A percentile compares a stretch with the other conserved stretches of the same genome.
Evolutionary conservation across 2,888 invertebrate species (phyloP).

Genomic region (Chrysodeixis includens): DNA sequence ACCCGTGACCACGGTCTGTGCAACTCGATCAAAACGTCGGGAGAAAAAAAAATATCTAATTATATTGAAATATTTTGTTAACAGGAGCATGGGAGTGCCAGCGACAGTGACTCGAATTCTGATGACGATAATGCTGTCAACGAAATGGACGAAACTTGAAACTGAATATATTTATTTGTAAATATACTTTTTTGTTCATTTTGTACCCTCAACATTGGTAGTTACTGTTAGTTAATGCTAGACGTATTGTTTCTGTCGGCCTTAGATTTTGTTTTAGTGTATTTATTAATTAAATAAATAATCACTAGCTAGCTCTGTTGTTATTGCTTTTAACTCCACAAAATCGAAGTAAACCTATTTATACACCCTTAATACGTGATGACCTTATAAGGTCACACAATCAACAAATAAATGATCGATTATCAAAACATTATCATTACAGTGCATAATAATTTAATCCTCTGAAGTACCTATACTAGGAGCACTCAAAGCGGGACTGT

Average conservation of each 20-base stretch:
- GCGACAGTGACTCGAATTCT: slow-evolving; percentile 70
- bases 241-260: too few relatives aligned
- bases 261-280: neutral
- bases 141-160: slow-evolving; percentile 50
- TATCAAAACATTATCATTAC: slow-evolving; percentile 23
- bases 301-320: neutral
- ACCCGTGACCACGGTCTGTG: too few relatives aligned
- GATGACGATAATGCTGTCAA: slow-evolving; percentile 64
- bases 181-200: slow-evolving; percentile 10
- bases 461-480: neutral
- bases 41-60: too few relatives aligned
- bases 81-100: slow-evolving; percentile 64
- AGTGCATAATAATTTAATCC: slow-evolving; percentile 24
- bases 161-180: slow-evolving; percentile 28
- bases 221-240: too few relatives aligned
- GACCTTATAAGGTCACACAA: slow-evolving; percentile 41
- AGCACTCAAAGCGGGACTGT: too few relatives aligned
- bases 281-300: too few relatives aligned
- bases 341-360: neutral
- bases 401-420: slow-evolving; percentile 23
- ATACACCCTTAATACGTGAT: slow-evolving; percentile 22
- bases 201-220: neutral
- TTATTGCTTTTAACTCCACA: neutral
- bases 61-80: too few relatives aligned
- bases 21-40: too few relatives aligned